Evolutionary conservation across 2,888 invertebrate genomes (phyloP).

Genomic region (Drosophila yooni): DNA sequence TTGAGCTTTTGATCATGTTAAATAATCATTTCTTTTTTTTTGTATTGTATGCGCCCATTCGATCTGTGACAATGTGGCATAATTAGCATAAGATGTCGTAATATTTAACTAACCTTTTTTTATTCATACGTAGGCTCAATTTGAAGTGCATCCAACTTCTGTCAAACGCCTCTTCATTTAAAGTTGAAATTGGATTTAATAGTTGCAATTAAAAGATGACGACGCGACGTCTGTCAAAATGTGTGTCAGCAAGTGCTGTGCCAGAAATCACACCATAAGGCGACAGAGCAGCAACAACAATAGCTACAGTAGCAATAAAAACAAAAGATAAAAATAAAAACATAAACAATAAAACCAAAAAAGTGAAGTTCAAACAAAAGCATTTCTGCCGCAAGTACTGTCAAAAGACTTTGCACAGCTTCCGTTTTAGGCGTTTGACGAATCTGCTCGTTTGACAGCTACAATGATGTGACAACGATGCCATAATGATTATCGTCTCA

Average conservation of each 20-base stretch:
- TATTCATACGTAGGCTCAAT: not conserved
- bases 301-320: conserved; percentile 4
- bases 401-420: conserved; percentile 68
- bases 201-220: conserved; percentile 62
- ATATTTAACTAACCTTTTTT: not conserved
- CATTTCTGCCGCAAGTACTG: conserved; percentile 40
- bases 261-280: conserved; percentile 18
- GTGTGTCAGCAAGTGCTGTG: conserved; percentile 51
- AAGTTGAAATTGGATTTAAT: conserved; percentile 31
- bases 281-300: conserved; percentile 22
- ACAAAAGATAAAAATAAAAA: conserved; percentile 21
- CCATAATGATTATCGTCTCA: conserved; percentile 49
- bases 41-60: conserved; percentile 18
- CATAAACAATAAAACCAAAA: conserved; percentile 10
- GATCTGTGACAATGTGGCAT: conserved; percentile 26
- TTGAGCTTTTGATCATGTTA: conserved; percentile 32
- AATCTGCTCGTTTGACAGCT: conserved; percentile 48
- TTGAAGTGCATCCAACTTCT: conserved; percentile 17
- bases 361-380: conserved; percentile 44
- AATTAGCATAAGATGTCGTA: conserved; percentile 68
- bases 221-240: conserved; percentile 55
- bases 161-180: not conserved
- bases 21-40: conserved; percentile 44
- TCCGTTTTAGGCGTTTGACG: conserved; percentile 63
- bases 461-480: conserved; percentile 61